Conservation (phyloP, 2,888 invertebrate species). For the Eudemis profundana region DNA sequence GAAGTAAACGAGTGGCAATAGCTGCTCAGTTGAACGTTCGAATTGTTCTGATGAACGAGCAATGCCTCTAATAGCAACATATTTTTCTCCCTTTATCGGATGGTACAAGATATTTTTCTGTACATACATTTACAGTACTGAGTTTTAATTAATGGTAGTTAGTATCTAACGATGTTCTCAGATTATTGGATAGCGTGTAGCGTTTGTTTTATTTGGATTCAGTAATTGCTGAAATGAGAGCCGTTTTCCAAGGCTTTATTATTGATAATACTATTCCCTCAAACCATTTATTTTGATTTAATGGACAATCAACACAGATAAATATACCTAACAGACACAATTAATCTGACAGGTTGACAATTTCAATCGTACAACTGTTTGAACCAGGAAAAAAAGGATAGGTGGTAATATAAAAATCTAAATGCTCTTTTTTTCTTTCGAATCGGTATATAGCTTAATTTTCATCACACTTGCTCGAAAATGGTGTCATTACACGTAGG, state of each 20-base stretch:
- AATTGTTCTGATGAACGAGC: conserved; percentile 78
- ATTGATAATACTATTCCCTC: too few relatives aligned
- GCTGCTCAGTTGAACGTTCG: conserved; percentile 67
- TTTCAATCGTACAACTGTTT: too few relatives aligned
- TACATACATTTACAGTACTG: conserved; percentile 50
- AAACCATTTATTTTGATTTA: too few relatives aligned
- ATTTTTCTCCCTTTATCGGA: conserved; percentile 62
- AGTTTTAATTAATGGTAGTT: conserved; percentile 48
- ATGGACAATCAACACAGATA: too few relatives aligned
- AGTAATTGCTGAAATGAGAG: background rate
- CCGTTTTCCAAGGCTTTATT: background rate
- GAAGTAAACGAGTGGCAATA: conserved; percentile 60
- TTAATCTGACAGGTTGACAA: too few relatives aligned
- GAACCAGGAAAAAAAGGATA: too few relatives aligned
- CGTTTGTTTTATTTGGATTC: conserved; percentile 4
- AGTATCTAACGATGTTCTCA: conserved; percentile 12
- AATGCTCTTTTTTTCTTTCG: too few relatives aligned
- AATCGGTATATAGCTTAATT: too few relatives aligned
- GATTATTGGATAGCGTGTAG: conserved; percentile 27
- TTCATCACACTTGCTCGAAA: too few relatives aligned
- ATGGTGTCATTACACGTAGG: too few relatives aligned
- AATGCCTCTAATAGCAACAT: conserved; percentile 75
- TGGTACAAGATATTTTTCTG: conserved; percentile 63
- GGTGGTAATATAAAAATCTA: too few relatives aligned
- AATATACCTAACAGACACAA: too few relatives aligned